Base-by-base conservation (phyloP, 2,888 invertebrate genomes). In the Andrena flavipes region DNA sequence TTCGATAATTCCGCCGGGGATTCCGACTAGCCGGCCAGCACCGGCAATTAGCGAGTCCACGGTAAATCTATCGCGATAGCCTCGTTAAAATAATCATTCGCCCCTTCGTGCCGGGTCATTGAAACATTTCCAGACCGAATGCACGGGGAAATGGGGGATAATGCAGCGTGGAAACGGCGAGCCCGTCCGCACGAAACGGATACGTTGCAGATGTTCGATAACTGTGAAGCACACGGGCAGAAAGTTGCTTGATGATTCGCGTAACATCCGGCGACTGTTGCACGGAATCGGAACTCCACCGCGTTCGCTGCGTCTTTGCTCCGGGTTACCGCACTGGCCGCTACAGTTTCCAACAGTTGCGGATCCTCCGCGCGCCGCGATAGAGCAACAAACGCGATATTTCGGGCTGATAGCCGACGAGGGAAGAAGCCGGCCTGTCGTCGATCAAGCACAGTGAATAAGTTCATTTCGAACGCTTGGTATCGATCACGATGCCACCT, bases 221-320 rank as follows among this genome's bases (percentile, higher is more conserved):
- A 81, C 72, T 60, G 42, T 42, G 42, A 80, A 26, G 69, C 73
- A 70, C 80, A 65, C 51, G 16, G 63, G 49, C 54, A 49, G 72
- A 83, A 84, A 84, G 84, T 83, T 70, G 29, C 75, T 82, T 65
- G 83, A 79, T 75, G 83, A 83, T 64, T 83, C 79, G 69, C 59
- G 65, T 72, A 75, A 84, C 73, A 84, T 83, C 76, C 73, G 84
- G 73, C 69, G 79, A 80, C 73, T 73, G 83, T 78, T 79, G 64
- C 62, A 35, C 49, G 71, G 54, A 76, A 71, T 74, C 70, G 76
- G 64, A 83, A 83, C 76, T 80, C 62, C 48, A 63, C 60, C 48
- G 68, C 49, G 64, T 71, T 16, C 69, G 42, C 42, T 23, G 16
- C 29, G 16, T n/a, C 62, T 16, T 20, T n/a, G n/a, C 30, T 51